Evolutionary conservation across 2,113 vertebrate species (phyloP).

Genomic region (Dromas ardeola): DNA sequence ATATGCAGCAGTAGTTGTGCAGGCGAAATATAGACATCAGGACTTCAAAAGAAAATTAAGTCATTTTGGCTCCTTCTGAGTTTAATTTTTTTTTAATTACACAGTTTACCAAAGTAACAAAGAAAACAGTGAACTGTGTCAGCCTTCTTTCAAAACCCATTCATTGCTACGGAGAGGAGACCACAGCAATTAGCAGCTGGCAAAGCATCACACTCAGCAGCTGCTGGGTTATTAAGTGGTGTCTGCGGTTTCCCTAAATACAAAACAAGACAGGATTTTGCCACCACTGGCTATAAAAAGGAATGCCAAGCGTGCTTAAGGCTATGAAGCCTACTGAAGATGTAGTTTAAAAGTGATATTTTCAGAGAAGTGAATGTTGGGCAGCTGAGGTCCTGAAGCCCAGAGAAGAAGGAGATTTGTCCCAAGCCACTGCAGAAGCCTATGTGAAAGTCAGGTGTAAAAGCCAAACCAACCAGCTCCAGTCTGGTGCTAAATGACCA

Average conservation of each 20-base stretch:
- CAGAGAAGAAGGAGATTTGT: not conserved
- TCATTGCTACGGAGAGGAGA: not conserved
- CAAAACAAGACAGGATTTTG: not conserved
- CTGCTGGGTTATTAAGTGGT: constrained; percentile 1
- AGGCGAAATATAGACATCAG: not conserved
- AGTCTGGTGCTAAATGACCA: not conserved
- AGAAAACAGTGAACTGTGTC: not conserved
- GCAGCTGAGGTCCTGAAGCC: not conserved
- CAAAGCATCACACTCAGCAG: not conserved
- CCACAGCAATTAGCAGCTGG: constrained; percentile 22
- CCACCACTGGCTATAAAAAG: not conserved
- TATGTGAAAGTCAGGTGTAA: not conserved
- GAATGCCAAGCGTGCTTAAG: not conserved
- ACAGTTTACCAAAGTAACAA: not conserved
- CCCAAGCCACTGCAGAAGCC: not conserved
- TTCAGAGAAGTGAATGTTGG: not conserved
- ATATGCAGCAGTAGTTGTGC: not conserved
- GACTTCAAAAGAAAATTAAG: not conserved
- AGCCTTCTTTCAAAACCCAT: not conserved
- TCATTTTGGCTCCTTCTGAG: not conserved
- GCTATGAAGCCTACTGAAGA: not conserved
- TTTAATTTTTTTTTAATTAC: not conserved
- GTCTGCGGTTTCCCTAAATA: constrained; percentile 8
- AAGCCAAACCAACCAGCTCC: not conserved
- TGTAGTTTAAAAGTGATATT: not conserved